Base-by-base conservation (phyloP, 30 jellyfish, hydroid and myxozoan species). In the Pelagia noctiluca region DNA sequence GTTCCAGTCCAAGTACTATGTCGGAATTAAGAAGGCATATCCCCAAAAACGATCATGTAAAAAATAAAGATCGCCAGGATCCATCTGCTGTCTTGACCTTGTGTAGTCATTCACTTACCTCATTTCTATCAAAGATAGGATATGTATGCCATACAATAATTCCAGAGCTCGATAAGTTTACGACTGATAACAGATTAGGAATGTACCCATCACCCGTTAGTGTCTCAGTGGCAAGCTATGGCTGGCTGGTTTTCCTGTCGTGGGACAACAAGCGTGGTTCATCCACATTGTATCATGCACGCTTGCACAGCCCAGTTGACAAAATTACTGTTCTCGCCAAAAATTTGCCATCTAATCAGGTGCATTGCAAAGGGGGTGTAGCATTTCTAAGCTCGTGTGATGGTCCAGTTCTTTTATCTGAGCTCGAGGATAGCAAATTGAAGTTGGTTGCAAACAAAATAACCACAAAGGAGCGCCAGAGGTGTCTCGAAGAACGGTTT, bases 271-370 rank as follows among this genome's bases (percentile, higher is more conserved):
- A 67, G 62, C 62, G 30, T 30, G 62, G 62, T 67, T 67, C 62
- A 31, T 67, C 80, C 12, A 34, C 62, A 67, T 67, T 35, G 80
- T 72, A 72, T 46, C 72, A 50, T 21, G 52, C 71, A 21, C 85
- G 50, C 46, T 30, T 72, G 70, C 85, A 72, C 73, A 72, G 71
- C 52, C 85, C 72, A 21, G 71, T 72, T 50, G 85, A 72, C 52
- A 72, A 19, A 8, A 52, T 52, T 52, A 19, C 68, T 52, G 68
- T 52, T 52, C 12, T 52, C 68, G 68, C 68, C 12, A 52, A 52
- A 52, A 19, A 52, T 52, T 4, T 52, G 68, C 68, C 48, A 52
- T 52, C 68, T 52, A 52, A 52, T 52, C 68, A 52, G 68, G 68
- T 52, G 68, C 68, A 52, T 52, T 63, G 48, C 48, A 63, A 28